phyloP scores from a whole-genome alignment of 2,888 invertebrate species.

The Timandra comae region DNA sequence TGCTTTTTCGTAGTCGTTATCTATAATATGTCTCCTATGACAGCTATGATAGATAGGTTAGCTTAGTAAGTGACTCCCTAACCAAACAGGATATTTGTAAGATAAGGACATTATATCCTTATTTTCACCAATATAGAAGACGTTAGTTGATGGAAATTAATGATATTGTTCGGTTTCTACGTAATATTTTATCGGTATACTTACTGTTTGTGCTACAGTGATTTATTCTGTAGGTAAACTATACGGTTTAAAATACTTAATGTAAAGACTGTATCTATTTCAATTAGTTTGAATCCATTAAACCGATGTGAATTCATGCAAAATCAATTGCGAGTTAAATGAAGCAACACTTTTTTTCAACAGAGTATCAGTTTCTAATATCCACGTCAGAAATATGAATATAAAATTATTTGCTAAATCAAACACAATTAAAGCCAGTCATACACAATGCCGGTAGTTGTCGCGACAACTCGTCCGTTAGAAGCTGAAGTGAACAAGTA shows the following conservation, averaged over 20 bases:
- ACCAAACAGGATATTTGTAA: conserved; percentile 62
- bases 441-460: conserved; percentile 47
- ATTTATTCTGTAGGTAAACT: too few species aligned
- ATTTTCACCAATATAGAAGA: conserved; percentile 30
- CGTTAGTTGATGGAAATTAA: conserved; percentile 34
- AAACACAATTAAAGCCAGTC: not conserved
- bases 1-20: conserved; percentile 44
- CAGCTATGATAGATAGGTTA: conserved; percentile 66
- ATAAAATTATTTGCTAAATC: conserved; percentile 7
- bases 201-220: too few species aligned
- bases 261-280: too few species aligned
- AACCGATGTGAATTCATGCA: too few species aligned
- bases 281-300: too few species aligned
- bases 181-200: too few species aligned
- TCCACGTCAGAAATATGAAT: too few species aligned
- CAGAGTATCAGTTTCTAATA: too few species aligned
- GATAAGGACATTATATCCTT: conserved; percentile 58
- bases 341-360: too few species aligned
- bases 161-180: conserved; percentile 31
- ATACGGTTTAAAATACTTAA: too few species aligned
- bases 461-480: conserved; percentile 56
- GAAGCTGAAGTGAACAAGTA: conserved; percentile 42
- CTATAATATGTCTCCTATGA: conserved; percentile 45
- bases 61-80: conserved; percentile 49
- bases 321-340: too few species aligned